These are phyloP conservation scores for Epinotia nisella DNA, from an alignment of 2,888 invertebrate genomes.

Conservation along the genomic window DNA sequence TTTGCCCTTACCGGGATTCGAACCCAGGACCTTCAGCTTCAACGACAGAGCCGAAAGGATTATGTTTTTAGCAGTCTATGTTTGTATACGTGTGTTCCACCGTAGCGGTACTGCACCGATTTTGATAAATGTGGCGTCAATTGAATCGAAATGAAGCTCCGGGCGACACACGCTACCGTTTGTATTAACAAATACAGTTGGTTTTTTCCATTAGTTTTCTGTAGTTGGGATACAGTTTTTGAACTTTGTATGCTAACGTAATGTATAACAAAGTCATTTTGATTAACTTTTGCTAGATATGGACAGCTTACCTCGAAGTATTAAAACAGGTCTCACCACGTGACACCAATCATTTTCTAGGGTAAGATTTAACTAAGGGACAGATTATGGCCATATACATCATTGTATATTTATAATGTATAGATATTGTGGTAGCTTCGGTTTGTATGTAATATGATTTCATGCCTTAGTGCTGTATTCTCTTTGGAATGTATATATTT, in stretches of 20 bases:
- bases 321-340: constrained; percentile 5
- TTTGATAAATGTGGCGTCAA: too few relatives aligned
- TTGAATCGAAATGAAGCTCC: too few relatives aligned
- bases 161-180: too few relatives aligned
- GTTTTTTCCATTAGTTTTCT: too few relatives aligned
- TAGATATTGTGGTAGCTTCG: constrained; percentile 26
- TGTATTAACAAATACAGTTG: too few relatives aligned
- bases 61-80: too few relatives aligned
- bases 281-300: neutral
- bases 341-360: constrained; percentile 42
- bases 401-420: constrained; percentile 24
- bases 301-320: constrained; percentile 2
- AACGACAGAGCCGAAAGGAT: too few relatives aligned
- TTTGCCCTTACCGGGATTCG: too few relatives aligned
- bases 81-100: too few relatives aligned
- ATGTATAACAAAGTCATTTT: neutral
- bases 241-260: neutral
- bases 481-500: constrained; percentile 19
- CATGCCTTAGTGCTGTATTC: constrained; percentile 15
- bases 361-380: constrained; percentile 33
- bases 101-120: too few relatives aligned
- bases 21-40: too few relatives aligned
- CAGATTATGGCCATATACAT: constrained; percentile 30
- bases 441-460: constrained; percentile 35
- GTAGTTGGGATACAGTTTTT: too few relatives aligned